phyloP scores from a whole-genome alignment of 2,888 invertebrate genomes.

The Dasysyrphus albostriatus region DNA sequence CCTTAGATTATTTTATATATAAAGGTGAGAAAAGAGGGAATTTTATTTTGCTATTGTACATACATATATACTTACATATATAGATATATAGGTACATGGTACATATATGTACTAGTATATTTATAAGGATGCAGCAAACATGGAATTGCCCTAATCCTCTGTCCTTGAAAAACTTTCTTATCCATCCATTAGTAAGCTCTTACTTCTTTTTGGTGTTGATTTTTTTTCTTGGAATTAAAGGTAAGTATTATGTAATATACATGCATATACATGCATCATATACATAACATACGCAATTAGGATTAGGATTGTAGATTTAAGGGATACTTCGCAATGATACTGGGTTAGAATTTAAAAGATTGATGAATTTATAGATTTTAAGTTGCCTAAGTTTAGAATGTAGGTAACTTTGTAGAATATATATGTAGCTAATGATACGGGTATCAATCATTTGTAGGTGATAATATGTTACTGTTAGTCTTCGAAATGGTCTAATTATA shows the following conservation, averaged over 20 bases:
- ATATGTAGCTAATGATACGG: too few species aligned
- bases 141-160: slow-evolving; percentile 9
- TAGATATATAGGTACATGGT: too few species aligned
- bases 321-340: neutral
- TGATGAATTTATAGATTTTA: neutral
- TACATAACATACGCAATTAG: neutral
- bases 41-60: neutral
- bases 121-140: slow-evolving; percentile 9
- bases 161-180: slow-evolving; percentile 2
- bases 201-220: slow-evolving; percentile 7
- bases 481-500: too few species aligned
- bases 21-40: slow-evolving; percentile 13
- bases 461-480: too few species aligned
- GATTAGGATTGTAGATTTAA: neutral
- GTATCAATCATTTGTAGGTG: too few species aligned
- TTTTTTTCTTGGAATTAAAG: slow-evolving; percentile 23
- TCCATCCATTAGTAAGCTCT: slow-evolving; percentile 12
- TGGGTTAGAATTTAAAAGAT: neutral
- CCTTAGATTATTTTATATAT: neutral
- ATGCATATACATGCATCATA: neutral
- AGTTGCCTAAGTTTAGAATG: too few species aligned
- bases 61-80: too few species aligned
- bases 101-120: neutral
- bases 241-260: slow-evolving; percentile 1
- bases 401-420: too few species aligned